Conservation (phyloP, 2,113 vertebrate species). For the Octodon degus region DNA sequence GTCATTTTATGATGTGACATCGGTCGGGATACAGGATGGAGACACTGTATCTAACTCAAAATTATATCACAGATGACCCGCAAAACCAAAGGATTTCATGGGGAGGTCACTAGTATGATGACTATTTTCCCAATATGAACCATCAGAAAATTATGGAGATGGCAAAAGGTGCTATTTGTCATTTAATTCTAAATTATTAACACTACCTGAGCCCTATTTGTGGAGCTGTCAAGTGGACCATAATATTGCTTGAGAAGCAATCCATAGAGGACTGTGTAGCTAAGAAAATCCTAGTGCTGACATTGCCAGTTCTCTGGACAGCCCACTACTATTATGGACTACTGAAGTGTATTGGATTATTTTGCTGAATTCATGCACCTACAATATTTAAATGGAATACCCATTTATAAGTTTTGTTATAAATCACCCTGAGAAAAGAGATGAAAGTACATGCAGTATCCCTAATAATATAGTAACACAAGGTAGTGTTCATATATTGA, state of each 20-base stretch:
- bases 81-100: not conserved
- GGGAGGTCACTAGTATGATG: not conserved
- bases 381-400: too few species aligned
- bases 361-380: too few species aligned
- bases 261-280: not conserved
- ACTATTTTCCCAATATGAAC: not conserved
- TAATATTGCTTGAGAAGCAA: not conserved
- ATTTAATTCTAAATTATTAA: not conserved
- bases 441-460: not conserved
- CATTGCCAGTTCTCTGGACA: too few species aligned
- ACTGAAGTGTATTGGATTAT: too few species aligned
- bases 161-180: not conserved
- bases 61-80: not conserved
- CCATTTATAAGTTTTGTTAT: not conserved
- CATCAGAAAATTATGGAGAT: not conserved
- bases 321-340: too few species aligned
- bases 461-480: slow-evolving; percentile 11
- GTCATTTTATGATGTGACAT: not conserved
- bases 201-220: not conserved
- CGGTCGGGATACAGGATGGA: not conserved
- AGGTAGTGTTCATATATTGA: not conserved
- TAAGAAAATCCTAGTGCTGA: not conserved
- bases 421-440: not conserved
- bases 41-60: not conserved
- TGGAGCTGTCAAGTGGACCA: fast-evolving